phyloP scores from a whole-genome alignment of 2,113 vertebrate genomes.

The Mirounga angustirostris region DNA sequence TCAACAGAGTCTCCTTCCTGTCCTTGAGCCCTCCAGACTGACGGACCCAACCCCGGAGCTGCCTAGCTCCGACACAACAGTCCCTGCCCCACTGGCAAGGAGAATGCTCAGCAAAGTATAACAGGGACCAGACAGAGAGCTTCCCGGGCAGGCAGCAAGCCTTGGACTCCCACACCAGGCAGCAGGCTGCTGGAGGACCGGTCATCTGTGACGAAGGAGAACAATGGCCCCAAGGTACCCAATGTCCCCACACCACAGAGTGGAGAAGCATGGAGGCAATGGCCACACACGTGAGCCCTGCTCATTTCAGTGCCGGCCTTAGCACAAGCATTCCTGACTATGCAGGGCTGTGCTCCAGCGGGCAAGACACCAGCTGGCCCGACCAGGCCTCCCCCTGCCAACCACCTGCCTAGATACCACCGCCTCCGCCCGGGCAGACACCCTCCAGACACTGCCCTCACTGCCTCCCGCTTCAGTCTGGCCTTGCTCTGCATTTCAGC shows the following conservation, averaged over 20 bases:
- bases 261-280: not conserved
- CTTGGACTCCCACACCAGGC: not conserved
- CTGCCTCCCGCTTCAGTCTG: not conserved
- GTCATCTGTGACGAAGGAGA: not conserved
- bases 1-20: not conserved
- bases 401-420: conserved; percentile 31
- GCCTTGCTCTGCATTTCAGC: not conserved
- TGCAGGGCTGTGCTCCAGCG: not conserved
- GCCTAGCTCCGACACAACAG: not conserved
- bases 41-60: not conserved
- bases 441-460: not conserved
- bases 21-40: not conserved
- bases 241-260: not conserved
- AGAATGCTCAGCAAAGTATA: not conserved
- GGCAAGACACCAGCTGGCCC: conserved; percentile 55
- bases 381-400: conserved; percentile 19
- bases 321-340: not conserved
- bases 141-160: not conserved
- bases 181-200: not conserved
- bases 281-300: rapidly evolving
- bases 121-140: not conserved
- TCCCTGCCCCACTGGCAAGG: not conserved
- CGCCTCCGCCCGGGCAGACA: not conserved
- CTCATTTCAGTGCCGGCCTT: not conserved
- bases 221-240: not conserved